Percentiles rank a stretch among this genome's conserved stretches.
phyloP scores from a whole-genome alignment of 2,888 invertebrate species.

The Aspidapion aeneum region DNA sequence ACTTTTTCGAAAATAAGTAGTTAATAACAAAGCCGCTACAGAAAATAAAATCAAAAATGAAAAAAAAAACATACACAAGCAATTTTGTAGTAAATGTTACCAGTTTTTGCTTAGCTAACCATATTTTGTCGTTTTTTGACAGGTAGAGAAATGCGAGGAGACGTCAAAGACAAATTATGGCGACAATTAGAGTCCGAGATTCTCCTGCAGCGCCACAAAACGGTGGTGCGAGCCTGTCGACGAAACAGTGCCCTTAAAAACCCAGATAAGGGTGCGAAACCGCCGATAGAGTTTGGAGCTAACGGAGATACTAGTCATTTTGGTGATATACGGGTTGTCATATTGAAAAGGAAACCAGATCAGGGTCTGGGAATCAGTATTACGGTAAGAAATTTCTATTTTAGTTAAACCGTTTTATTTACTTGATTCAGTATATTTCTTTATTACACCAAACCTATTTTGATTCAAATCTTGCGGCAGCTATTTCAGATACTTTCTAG shows the following conservation, averaged over 20 bases:
- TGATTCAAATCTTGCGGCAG: too few species aligned
- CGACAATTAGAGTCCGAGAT: slow-evolving; percentile 84
- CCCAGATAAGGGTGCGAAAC: slow-evolving; percentile 39
- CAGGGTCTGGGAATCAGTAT: slow-evolving; percentile 84
- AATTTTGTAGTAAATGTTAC: too few species aligned
- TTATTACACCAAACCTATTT: too few species aligned
- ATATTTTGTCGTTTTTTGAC: slow-evolving; percentile 20
- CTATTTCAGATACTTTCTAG: too few species aligned
- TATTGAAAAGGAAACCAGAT: slow-evolving; percentile 66
- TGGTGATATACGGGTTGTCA: slow-evolving; percentile 59
- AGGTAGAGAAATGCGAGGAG: slow-evolving; percentile 72
- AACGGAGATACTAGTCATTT: slow-evolving; percentile 45
- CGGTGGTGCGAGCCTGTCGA: slow-evolving; percentile 65
- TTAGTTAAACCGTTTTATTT: neutral
- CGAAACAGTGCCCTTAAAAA: slow-evolving; percentile 47
- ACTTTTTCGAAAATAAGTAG: too few species aligned
- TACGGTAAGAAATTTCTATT: slow-evolving; percentile 56
- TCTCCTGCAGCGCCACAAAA: slow-evolving; percentile 80
- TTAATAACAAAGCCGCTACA: too few species aligned
- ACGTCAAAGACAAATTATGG: slow-evolving; percentile 76
- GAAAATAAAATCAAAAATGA: too few species aligned
- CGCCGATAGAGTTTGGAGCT: slow-evolving; percentile 32
- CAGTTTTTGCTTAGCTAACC: too few species aligned
- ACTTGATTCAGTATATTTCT: too few species aligned
- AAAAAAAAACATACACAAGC: too few species aligned